Evolutionary conservation across 2,797 vertebrate genomes (phyloP).

Genomic region (Sebastolobus altivelis): DNA sequence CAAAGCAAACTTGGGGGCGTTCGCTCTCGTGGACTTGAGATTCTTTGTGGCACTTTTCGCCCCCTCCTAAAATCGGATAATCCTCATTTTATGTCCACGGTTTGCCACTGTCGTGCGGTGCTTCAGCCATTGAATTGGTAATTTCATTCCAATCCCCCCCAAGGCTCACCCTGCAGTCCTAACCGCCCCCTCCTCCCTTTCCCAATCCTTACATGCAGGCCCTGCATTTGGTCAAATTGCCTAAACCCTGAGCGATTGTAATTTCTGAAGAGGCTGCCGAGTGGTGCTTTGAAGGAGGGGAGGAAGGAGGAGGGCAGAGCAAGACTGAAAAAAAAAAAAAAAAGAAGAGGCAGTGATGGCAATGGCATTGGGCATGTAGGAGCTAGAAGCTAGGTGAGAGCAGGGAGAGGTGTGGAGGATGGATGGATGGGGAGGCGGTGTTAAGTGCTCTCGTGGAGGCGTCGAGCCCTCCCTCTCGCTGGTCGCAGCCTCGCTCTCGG

Average conservation of each 20-base stretch:
- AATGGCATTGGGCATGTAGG: constrained; percentile 76
- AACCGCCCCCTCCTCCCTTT: constrained; percentile 72
- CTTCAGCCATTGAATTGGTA: constrained; percentile 81
- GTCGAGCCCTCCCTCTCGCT: constrained; percentile 74
- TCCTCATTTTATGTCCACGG: constrained; percentile 69
- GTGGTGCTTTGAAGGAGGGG: constrained; percentile 80
- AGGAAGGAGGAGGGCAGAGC: constrained; percentile 52
- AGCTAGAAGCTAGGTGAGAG: constrained; percentile 68
- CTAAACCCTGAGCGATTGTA: constrained; percentile 84
- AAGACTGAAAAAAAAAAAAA: constrained; percentile 10
- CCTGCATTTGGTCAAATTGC: constrained; percentile 84
- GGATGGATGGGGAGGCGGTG: constrained; percentile 69
- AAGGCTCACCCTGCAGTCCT: constrained; percentile 82
- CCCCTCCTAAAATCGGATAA: constrained; percentile 69
- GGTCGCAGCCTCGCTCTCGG: constrained; percentile 73
- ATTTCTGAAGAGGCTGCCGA: constrained; percentile 85
- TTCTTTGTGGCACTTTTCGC: constrained; percentile 57
- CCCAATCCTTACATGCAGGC: constrained; percentile 82
- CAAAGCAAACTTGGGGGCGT: constrained; percentile 56
- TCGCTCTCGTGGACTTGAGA: constrained; percentile 43
- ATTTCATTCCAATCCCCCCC: constrained; percentile 77
- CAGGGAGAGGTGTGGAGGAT: constrained; percentile 53
- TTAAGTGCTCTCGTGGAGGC: constrained; percentile 82
- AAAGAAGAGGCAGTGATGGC: constrained; percentile 62
- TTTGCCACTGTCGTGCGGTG: constrained; percentile 61